These are phyloP conservation scores for Tetraneura akinire DNA, from an alignment of 1,140 invertebrate genomes.

Conservation along the genomic window DNA sequence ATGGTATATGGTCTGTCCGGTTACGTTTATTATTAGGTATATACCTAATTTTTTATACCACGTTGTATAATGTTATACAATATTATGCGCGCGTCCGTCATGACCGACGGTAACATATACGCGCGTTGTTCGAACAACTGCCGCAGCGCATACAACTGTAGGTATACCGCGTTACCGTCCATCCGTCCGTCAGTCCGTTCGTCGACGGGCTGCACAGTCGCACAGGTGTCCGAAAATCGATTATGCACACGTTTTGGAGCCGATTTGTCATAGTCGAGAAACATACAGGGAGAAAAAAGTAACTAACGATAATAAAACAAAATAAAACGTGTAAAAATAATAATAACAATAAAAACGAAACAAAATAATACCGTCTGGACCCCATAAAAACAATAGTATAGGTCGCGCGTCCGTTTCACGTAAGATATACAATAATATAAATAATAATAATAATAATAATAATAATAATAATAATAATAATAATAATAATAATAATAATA, in stretches of 20 bases:
- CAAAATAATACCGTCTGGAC: slow-evolving; percentile 48
- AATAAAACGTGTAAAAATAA: slow-evolving; percentile 5
- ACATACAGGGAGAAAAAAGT: slow-evolving; percentile 19
- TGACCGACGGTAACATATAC: too few relatives aligned
- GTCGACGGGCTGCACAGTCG: background rate
- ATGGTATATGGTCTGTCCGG: background rate
- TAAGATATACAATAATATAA: too few relatives aligned
- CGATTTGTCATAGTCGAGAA: slow-evolving; percentile 47
- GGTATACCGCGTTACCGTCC: background rate
- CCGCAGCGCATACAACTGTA: background rate
- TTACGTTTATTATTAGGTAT: background rate
- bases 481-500: too few relatives aligned
- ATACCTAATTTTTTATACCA: background rate
- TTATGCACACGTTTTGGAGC: slow-evolving; percentile 41
- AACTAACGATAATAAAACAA: background rate
- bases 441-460: too few relatives aligned
- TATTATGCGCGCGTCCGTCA: background rate
- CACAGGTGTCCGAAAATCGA: slow-evolving; percentile 50
- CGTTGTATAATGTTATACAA: background rate
- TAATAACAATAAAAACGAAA: slow-evolving; percentile 27
- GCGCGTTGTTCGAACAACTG: background rate
- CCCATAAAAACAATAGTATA: slow-evolving; percentile 49
- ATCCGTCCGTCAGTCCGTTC: background rate
- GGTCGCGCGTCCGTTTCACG: background rate
- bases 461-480: too few relatives aligned